Base-by-base conservation (phyloP, 2,888 invertebrate genomes). In the Chrysodeixis includens region DNA sequence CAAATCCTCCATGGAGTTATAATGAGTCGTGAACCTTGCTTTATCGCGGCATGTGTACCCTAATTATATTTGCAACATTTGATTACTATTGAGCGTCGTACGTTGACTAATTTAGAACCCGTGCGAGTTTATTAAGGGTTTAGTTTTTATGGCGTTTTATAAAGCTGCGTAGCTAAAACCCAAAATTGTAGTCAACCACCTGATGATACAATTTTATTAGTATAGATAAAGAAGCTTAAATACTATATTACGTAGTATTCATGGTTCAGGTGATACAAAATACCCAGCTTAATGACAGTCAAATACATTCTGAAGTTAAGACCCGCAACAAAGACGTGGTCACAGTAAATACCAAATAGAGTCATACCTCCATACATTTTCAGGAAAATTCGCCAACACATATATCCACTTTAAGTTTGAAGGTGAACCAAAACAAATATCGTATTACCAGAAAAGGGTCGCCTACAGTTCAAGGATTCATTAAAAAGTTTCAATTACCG, bases 1-100 rank as follows among this genome's bases (percentile, higher is more conserved):
- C 83, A 84, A 81, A 87, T 81, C 78, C 52, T 78, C 72, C 56
- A 81, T 79, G 74, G 69, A 57, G 69, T 66, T 69, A 69, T 79
- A 74, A 76, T 71, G 70, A 66, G 64, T 52, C 54, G 62, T 57
- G 62, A 69, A 58, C 56, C 68, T 59, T 46, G 58, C 55, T 67
- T 65, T 77, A 69, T 71, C 60, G 55, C 49, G 51, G 55, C 49
- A 46, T 56, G 65, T 63, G 49, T 63, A 18, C 18, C 30, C 40
- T 74, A 71, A 75, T 74, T 71, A 71, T 60, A 57, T 20, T 16
- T 26, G 66, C 56, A 62, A 62, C 35, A 71, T 60, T 64, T 66
- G 56, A 62, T 62, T 57, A 60, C 64, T 65, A 69, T 51, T 22
- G n/a, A 18, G 70, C 70, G 56, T 58, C 58, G 14, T 40, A 44